Percentiles rank a stretch among this genome's conserved stretches.
Evolutionary conservation across 1,140 invertebrate species (phyloP).

Genomic region (Proctacanthus coquilletti): DNA sequence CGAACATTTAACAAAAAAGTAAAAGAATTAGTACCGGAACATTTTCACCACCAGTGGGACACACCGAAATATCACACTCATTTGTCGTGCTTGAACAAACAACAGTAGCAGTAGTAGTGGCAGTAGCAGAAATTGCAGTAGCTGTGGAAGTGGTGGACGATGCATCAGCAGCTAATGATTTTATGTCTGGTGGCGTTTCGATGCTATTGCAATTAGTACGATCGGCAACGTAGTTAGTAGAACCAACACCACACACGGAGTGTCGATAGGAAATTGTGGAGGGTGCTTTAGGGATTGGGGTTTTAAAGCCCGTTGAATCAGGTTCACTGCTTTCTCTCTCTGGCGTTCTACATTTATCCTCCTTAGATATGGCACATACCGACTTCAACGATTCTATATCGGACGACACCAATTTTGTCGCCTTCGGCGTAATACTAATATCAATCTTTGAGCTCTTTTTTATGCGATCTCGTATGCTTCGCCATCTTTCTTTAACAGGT

Average conservation of each 20-base stretch:
- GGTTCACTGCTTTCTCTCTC: background rate
- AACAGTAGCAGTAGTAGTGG: slow-evolving; percentile 2
- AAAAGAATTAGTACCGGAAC: slow-evolving; percentile 1
- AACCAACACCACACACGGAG: slow-evolving; percentile 1
- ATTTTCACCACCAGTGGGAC: background rate
- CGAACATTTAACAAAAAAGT: slow-evolving; percentile 1
- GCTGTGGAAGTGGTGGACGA: background rate
- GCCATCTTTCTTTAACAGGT: slow-evolving; percentile 23
- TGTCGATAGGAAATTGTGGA: background rate
- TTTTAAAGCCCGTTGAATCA: background rate
- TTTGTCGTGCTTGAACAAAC: slow-evolving; percentile 1
- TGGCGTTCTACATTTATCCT: slow-evolving; percentile 3
- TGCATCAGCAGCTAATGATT: background rate
- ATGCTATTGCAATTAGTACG: background rate
- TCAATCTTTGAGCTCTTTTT: slow-evolving; percentile 1
- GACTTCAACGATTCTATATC: background rate
- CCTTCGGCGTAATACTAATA: slow-evolving; percentile 4
- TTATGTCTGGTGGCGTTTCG: background rate
- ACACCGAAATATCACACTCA: slow-evolving; percentile 4
- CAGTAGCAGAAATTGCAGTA: background rate
- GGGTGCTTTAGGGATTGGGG: background rate
- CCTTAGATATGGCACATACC: background rate
- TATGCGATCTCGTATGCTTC: slow-evolving; percentile 17
- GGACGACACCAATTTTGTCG: background rate
- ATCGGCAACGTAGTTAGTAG: background rate